phyloP scores from a whole-genome alignment of 2,888 invertebrate genomes.

The Lagria hirta region DNA sequence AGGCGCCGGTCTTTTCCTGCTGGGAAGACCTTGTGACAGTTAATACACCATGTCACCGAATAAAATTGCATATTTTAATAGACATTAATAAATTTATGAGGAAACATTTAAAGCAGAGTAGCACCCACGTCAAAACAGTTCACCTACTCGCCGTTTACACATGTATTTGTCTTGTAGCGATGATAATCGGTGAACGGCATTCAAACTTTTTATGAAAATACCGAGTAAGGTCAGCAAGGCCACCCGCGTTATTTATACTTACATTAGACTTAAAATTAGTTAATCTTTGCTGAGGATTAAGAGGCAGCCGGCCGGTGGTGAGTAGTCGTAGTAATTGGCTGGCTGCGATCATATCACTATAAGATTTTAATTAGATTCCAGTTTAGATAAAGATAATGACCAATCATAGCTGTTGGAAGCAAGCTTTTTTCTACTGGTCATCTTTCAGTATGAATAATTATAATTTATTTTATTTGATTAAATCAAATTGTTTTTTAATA shows the following conservation, averaged over 20 bases:
- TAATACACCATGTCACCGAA: constrained; percentile 13
- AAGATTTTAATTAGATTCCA: no score
- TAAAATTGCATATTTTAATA: constrained; percentile 16
- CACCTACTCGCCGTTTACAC: constrained; percentile 25
- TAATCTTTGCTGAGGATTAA: no score
- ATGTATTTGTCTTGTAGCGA: constrained; percentile 29
- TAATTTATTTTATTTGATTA: no score
- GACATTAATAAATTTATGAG: background rate
- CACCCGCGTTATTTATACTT: constrained; percentile 32
- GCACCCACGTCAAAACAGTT: constrained; percentile 6
- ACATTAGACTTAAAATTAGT: no score
- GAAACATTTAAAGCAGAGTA: background rate
- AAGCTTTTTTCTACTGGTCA: no score
- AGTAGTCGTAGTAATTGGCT: no score
- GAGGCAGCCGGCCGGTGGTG: no score
- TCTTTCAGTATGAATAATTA: no score
- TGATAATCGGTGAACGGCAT: constrained; percentile 34
- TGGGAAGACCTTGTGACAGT: constrained; percentile 23
- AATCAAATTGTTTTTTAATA: no score
- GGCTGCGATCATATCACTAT: no score
- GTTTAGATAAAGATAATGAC: no score
- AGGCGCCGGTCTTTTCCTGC: constrained; percentile 19
- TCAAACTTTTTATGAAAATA: constrained; percentile 31
- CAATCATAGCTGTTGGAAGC: no score
- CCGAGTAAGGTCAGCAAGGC: constrained; percentile 34